Evolutionary conservation across 2,888 invertebrate genomes (phyloP).

Genomic region (Eupsilia transversa): DNA sequence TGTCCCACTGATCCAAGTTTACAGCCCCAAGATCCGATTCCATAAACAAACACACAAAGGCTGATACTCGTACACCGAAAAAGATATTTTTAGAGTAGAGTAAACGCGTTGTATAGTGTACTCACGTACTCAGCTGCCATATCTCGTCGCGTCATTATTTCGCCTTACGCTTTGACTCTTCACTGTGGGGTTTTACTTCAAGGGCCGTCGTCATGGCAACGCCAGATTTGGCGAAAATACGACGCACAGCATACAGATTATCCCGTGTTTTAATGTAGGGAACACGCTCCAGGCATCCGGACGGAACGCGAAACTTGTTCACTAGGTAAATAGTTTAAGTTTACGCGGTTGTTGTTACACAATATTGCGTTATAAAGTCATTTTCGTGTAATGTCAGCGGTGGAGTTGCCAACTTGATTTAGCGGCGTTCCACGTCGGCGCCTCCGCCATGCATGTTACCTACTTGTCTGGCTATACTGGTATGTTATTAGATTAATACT

Average conservation of each 20-base stretch:
- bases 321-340: constrained; percentile 87
- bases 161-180: constrained; percentile 81
- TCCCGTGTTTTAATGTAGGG: constrained; percentile 72
- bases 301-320: constrained; percentile 83
- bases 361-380: constrained; percentile 83
- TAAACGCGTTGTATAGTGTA: constrained; percentile 56
- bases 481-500: constrained; percentile 41
- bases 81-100: constrained; percentile 45
- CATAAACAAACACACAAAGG: constrained; percentile 65
- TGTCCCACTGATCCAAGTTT: constrained; percentile 52
- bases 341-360: constrained; percentile 72
- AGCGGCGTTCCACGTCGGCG: constrained; percentile 60
- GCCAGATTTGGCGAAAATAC: constrained; percentile 84
- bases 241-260: constrained; percentile 81
- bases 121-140: constrained; percentile 75
- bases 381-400: constrained; percentile 76
- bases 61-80: constrained; percentile 36
- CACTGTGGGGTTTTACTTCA: constrained; percentile 75
- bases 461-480: constrained; percentile 1
- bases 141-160: constrained; percentile 87
- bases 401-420: constrained; percentile 78
- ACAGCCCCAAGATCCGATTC: constrained; percentile 57
- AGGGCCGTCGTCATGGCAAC: constrained; percentile 84
- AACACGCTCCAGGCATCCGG: constrained; percentile 79
- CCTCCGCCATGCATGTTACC: constrained; percentile 39